Conservation (phyloP, 1,140 invertebrate genomes). For the Drosophila rhopaloa region DNA sequence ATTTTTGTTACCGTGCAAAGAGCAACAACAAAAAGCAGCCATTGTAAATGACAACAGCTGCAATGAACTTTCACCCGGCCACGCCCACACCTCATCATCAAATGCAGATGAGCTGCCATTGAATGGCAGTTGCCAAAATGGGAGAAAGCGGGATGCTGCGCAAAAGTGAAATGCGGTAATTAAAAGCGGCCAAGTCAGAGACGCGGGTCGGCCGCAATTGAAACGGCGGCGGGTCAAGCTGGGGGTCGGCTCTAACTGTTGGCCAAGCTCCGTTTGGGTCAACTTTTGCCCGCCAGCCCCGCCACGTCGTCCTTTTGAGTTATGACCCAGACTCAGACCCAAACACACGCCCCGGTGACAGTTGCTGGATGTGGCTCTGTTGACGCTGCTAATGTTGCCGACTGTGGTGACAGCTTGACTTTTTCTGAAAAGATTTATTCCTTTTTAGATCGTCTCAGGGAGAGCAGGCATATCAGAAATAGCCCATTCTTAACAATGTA, state of each 20-base stretch:
- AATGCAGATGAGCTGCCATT: conserved; percentile 70
- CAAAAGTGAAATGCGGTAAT: conserved; percentile 64
- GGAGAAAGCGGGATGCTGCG: conserved; percentile 12
- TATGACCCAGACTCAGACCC: conserved; percentile 59
- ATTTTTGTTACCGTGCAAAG: background rate
- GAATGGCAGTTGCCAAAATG: conserved; percentile 41
- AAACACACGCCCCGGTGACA: conserved; percentile 55
- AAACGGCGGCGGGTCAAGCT: conserved; percentile 21
- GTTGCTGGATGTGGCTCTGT: conserved; percentile 26
- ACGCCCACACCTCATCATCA: conserved; percentile 43
- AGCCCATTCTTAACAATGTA: too few species aligned
- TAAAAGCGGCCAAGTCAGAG: conserved; percentile 69
- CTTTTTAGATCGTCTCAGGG: background rate
- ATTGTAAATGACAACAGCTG: conserved; percentile 38
- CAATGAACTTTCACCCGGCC: conserved; percentile 38
- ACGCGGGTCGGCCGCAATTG: conserved; percentile 47
- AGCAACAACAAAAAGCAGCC: background rate
- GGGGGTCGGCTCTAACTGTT: conserved; percentile 3
- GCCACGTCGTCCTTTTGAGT: conserved; percentile 60
- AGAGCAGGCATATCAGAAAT: too few species aligned
- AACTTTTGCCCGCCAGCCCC: conserved; percentile 16
- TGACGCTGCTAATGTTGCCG: conserved; percentile 21
- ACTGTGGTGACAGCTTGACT: conserved; percentile 28
- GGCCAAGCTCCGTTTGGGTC: conserved; percentile 11
- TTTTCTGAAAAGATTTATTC: conserved; percentile 18